Evolutionary conservation across 1,140 invertebrate species (phyloP), one percentile per base, ranked within the genome.

Genomic region (Glossosoma conforme): DNA sequence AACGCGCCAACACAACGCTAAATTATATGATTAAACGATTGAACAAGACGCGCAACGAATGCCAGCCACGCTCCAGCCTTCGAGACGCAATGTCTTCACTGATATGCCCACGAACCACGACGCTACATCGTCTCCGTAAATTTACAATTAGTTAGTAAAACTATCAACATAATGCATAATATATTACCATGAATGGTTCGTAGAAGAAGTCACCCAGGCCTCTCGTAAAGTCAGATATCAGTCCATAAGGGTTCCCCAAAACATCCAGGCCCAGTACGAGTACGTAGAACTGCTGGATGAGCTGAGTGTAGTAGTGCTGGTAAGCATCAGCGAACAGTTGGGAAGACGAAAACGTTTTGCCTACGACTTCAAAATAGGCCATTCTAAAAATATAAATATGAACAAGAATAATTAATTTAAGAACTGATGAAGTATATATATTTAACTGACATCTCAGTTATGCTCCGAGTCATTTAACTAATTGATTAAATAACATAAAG

Each of bases 251-350:
- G 77, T 96, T 96, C 10, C 92, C 91, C 28, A 96, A 79, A 2
- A 96, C 89, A 63, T 94, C 91, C 17, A 93, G 72, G 0, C 91
- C 91, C 9, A 94, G 70, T 0, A 96, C 84, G 18, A 94, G 72
- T 3, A 93, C 88, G 63, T 95, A 92, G 65, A 93, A 84, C 69
- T 96, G 92, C 65, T 93, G 92, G 40, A 93, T 77, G 41, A 89
- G 79, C 70, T 93, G 82, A 13, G 80, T 77, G 44, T 77, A 77
- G 63, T 91, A 93, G 69, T 90, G 87, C 9, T 76, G 72, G 17
- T 76, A 79, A 28, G 86, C 77, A 53, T 85, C 77, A 8, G 69
- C 65, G 22, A 78, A 56, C 14, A 91, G 68, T 47, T 82, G 74
- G 3, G 70, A 63, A 20, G 77, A 66, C 22, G 78, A 81, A 47